phyloP scores from a whole-genome alignment of 92 coral and sea anemone species.

The Phenganax stokvisi region DNA sequence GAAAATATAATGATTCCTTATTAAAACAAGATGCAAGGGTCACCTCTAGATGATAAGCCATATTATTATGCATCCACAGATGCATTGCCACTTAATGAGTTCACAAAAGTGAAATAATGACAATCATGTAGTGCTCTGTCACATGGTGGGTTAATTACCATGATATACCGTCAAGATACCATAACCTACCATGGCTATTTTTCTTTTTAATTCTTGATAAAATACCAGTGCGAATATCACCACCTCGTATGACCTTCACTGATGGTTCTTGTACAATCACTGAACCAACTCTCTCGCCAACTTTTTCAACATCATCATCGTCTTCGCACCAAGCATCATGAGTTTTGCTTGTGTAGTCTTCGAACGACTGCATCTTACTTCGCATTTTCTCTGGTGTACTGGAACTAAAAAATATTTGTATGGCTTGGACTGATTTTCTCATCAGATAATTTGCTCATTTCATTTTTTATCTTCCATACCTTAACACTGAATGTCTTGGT shows the following conservation, averaged over 20 bases:
- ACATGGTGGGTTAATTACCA: too few relatives aligned
- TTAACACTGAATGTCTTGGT: conserved; percentile 12
- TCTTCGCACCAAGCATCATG: conserved; percentile 94
- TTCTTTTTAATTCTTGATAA: conserved; percentile 47
- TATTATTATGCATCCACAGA: too few relatives aligned
- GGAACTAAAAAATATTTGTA: not conserved
- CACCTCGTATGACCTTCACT: conserved; percentile 72
- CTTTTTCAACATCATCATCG: conserved; percentile 74
- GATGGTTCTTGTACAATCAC: conserved; percentile 40
- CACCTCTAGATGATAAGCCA: too few relatives aligned
- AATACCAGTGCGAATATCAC: conserved; percentile 83
- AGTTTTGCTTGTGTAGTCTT: conserved; percentile 84
- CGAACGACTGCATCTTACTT: conserved; percentile 71
- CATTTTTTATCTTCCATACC: conserved; percentile 3
- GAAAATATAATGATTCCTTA: not conserved
- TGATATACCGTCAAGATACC: too few relatives aligned
- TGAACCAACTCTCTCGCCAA: conserved; percentile 42
- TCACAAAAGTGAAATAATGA: too few relatives aligned
- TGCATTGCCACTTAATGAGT: too few relatives aligned
- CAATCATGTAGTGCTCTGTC: too few relatives aligned
- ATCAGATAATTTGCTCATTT: not conserved
- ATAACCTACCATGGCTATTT: conserved; percentile 33
- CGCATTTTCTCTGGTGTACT: conserved; percentile 62
- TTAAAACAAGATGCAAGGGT: too few relatives aligned
- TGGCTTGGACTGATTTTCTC: not conserved